Base-by-base conservation (phyloP, 37 sponge, comb jelly and placozoan species). In the Aplysina aerophoba region DNA sequence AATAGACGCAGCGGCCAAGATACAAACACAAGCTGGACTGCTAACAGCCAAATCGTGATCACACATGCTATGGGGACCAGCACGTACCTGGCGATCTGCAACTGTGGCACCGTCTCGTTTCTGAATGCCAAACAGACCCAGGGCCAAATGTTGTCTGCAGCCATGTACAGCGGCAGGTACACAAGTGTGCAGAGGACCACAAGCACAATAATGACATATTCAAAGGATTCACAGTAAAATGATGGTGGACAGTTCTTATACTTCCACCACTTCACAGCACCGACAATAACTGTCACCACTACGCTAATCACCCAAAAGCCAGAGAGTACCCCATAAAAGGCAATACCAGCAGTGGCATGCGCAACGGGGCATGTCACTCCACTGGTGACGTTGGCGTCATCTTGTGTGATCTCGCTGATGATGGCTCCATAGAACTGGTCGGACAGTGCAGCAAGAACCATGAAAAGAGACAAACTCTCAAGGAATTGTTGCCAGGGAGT, bases 381-480 rank as follows among this genome's bases (percentile, higher is more conserved):
- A 17, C 31, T 30, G 34, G 71, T 69, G 71, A 69, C 28, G 34
- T 69, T 69, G 34, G 34, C 34, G 34, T 69, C 71, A 17, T 35
- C 34, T 30, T 69, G 71, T 69, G 34, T 69, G 71, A 69, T 69
- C 34, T 69, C 71, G 6, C 34, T 35, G 30, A 69, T 28, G 6
- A 69, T 69, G 27, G 71, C 71, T 12, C 71, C 71, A 30, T 30
- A 69, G 33, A 69, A 69, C 34, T 69, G 71, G 34, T 69, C 71
- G 30, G 71, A n/a, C 1, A 69, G 19, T 5, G 71, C 71, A 27
- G 71, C 71, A 30, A 69, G 34, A 34, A 30, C 71, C 34, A 69
- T 31, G 34, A 69, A 69, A 30, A 69, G 19, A 35, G 71, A 69
- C 71, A 69, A 30, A 34, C 71, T 69, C 34, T 69, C 34, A 69